Conservation (phyloP, 2,888 invertebrate genomes). For the Acrocyrtus sp. region DNA sequence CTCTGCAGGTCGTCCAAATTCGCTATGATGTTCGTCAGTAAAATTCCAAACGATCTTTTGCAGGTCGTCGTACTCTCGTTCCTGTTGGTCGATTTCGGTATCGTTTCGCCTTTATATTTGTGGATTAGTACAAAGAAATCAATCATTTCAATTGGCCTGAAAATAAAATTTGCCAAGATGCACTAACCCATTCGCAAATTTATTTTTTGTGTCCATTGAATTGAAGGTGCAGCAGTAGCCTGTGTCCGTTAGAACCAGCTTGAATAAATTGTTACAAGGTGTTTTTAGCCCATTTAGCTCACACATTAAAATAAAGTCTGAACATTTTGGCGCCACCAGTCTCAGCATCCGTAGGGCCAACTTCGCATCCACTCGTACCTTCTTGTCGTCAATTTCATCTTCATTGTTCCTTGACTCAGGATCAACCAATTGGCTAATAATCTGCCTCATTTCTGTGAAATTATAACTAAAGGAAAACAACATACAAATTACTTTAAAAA, state of each 20-base stretch:
- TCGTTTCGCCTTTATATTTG: conserved; percentile 35
- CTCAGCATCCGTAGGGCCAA: conserved; percentile 56
- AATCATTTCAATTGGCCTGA: not conserved
- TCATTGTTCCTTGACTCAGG: conserved; percentile 54
- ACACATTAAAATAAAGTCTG: conserved; percentile 58
- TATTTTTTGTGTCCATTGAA: conserved; percentile 47
- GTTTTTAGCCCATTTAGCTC: conserved; percentile 56
- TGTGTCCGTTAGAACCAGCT: conserved; percentile 60
- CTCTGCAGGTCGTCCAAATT: conserved; percentile 41
- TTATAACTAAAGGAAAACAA: conserved; percentile 48
- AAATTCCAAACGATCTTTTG: conserved; percentile 62
- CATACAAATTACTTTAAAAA: not conserved
- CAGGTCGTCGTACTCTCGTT: conserved; percentile 59
- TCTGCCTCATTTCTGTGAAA: conserved; percentile 57
- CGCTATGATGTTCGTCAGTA: conserved; percentile 50
- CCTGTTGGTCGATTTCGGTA: conserved; percentile 57
- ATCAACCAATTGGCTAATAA: conserved; percentile 60
- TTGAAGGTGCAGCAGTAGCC: conserved; percentile 63
- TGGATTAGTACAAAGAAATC: not conserved
- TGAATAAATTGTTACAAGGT: conserved; percentile 57
- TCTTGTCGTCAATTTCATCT: not conserved
- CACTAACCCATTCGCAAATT: conserved; percentile 33
- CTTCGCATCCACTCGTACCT: conserved; percentile 38
- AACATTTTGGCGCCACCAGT: conserved; percentile 62
- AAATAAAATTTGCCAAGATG: not conserved